Conservation (phyloP, 37 sponge, comb jelly and placozoan genomes). For the Mnemiopsis leidyi region DNA sequence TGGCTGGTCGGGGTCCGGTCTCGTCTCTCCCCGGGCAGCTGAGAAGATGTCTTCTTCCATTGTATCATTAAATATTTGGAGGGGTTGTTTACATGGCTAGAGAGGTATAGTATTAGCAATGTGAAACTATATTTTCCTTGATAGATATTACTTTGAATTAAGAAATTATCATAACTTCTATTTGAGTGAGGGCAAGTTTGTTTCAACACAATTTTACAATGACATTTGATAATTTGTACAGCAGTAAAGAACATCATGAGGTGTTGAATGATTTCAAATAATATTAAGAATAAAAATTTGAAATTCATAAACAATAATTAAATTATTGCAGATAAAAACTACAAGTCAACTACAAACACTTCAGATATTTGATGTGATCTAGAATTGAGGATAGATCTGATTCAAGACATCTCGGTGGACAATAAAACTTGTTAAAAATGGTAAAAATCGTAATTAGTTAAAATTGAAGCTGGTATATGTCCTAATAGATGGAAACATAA, state of each 20-base stretch:
- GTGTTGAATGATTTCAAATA: neutral
- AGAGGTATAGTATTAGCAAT: neutral
- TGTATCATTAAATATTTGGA: neutral
- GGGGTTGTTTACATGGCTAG: neutral
- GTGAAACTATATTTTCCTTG: no score
- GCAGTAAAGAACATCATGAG: no score
- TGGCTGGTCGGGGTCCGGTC: neutral
- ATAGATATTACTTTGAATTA: no score
- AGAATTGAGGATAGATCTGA: neutral
- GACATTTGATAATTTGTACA: no score
- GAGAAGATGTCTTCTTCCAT: constrained; percentile 7
- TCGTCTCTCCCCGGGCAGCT: neutral
- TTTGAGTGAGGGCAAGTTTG: no score
- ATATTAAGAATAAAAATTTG: neutral
- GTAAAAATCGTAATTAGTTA: neutral
- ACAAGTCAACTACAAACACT: neutral
- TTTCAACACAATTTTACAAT: no score
- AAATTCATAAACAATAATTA: neutral
- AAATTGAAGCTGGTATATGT: neutral
- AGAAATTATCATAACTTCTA: no score
- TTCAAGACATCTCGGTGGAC: neutral
- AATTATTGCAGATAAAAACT: neutral
- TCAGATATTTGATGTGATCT: neutral
- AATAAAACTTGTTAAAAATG: neutral
- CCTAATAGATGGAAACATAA: neutral